These are phyloP conservation scores for Alviniconcha strummeri DNA, from an alignment of 2,888 invertebrate species.

Conservation along the genomic window DNA sequence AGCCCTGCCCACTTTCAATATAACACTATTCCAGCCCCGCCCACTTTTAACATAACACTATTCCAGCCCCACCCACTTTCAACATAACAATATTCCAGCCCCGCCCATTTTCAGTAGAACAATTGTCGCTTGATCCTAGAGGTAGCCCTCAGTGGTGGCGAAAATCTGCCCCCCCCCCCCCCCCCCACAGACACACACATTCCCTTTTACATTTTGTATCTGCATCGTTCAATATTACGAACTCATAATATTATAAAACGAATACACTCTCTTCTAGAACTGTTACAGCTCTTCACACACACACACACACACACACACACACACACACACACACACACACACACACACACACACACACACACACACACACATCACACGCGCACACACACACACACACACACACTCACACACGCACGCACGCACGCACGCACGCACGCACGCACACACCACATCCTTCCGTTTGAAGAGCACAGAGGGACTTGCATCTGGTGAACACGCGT, in stretches of 20 bases:
- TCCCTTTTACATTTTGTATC: too few species aligned
- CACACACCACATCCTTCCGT: background rate
- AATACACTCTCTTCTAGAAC: background rate
- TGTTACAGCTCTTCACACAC: background rate
- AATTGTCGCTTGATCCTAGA: too few species aligned
- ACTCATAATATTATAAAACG: background rate
- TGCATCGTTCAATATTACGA: background rate
- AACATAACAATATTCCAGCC: too few species aligned
- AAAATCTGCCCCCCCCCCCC: background rate
- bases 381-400: constrained; percentile 8
- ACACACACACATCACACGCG: background rate
- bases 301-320: background rate
- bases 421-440: background rate
- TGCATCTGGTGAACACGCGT: too few species aligned
- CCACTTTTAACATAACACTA: too few species aligned
- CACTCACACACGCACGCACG: constrained; percentile 14
- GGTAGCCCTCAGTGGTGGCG: too few species aligned
- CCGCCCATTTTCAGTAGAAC: too few species aligned
- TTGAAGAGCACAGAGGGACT: too few species aligned
- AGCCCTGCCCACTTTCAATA: too few species aligned
- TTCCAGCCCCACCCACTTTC: too few species aligned
- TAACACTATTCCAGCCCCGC: too few species aligned
- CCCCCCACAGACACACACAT: background rate
- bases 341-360: background rate
- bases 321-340: constrained; percentile 1